Evolutionary conservation across 2,888 invertebrate species (phyloP).

Genomic region (Horisme vitalbata): DNA sequence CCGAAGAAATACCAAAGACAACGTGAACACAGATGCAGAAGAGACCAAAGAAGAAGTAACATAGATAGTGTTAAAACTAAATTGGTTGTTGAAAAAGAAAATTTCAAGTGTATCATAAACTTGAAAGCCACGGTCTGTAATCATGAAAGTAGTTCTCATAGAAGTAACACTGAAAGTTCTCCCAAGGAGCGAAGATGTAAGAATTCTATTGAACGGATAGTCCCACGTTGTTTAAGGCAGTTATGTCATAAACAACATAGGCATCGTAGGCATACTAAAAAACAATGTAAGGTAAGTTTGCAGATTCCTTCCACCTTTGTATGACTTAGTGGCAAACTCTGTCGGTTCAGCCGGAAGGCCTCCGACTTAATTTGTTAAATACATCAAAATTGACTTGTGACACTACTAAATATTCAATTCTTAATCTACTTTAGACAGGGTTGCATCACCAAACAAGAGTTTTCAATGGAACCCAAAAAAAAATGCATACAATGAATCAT

Average conservation of each 20-base stretch:
- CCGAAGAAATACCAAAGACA: conserved; percentile 10
- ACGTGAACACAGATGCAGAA: conserved; percentile 9
- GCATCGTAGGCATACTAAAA: conserved; percentile 1
- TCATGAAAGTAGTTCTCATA: conserved; percentile 8
- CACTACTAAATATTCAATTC: not conserved
- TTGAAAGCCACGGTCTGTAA: conserved; percentile 27
- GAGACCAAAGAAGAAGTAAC: not conserved
- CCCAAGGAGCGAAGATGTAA: not conserved
- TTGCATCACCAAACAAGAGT: not conserved
- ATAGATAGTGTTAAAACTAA: conserved; percentile 1
- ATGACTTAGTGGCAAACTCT: too few species aligned
- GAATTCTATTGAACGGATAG: not conserved
- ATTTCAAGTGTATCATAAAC: conserved; percentile 26
- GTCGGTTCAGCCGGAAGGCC: too few species aligned
- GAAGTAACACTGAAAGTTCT: not conserved
- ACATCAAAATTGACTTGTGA: too few species aligned
- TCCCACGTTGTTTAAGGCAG: conserved; percentile 12
- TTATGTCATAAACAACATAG: not conserved
- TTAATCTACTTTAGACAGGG: conserved; percentile 2
- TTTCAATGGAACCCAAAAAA: not conserved
- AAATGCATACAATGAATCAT: not conserved
- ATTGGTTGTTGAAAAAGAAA: conserved; percentile 12
- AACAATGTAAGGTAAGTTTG: conserved; percentile 14
- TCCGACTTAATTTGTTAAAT: too few species aligned
- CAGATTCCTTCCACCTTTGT: too few species aligned